These are phyloP conservation scores for Numenius arquata DNA, from an alignment of 2,113 vertebrate species.

Conservation along the genomic window DNA sequence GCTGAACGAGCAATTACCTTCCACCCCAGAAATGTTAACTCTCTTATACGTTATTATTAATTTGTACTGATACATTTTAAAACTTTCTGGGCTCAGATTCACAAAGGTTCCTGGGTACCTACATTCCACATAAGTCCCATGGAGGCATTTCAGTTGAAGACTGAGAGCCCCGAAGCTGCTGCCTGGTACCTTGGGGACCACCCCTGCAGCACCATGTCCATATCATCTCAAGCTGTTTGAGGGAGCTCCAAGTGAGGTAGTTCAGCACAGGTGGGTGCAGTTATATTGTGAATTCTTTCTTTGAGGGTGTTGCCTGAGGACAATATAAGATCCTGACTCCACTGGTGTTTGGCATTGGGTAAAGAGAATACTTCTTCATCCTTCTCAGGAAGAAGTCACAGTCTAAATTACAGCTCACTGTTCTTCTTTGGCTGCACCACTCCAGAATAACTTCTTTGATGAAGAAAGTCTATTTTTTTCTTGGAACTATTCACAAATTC, in stretches of 20 bases:
- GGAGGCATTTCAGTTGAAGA: neutral
- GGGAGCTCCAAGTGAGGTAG: neutral
- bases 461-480: neutral
- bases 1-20: neutral
- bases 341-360: neutral
- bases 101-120: neutral
- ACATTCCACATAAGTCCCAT: neutral
- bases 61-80: neutral
- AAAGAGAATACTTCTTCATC: neutral
- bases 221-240: neutral
- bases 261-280: neutral
- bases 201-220: neutral
- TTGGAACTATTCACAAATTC: neutral
- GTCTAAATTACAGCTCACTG: neutral
- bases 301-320: neutral
- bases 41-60: neutral
- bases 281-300: neutral
- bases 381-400: neutral
- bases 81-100: neutral
- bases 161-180: neutral
- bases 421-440: neutral
- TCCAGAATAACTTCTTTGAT: neutral
- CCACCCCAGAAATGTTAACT: neutral
- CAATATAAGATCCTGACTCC: neutral
- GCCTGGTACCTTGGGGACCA: neutral